phyloP scores from a whole-genome alignment of 1,140 invertebrate species.

The Aphelinus certus region DNA sequence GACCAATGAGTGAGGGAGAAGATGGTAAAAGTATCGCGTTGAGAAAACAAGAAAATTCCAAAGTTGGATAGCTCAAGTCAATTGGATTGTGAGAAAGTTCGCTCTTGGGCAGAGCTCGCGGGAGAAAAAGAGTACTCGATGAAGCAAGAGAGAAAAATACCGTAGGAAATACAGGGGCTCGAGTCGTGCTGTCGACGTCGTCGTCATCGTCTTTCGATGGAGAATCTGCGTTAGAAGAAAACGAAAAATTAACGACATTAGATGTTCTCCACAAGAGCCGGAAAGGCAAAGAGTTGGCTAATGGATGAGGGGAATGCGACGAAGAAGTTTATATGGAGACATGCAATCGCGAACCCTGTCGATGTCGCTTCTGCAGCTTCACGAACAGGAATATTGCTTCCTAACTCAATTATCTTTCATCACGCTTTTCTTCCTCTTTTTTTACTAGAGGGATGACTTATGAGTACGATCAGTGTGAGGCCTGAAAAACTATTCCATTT shows the following conservation, averaged over 20 bases:
- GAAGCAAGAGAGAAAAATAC: background rate
- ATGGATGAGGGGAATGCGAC: slow-evolving; percentile 7
- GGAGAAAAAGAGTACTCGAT: background rate
- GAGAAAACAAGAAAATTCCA: slow-evolving; percentile 26
- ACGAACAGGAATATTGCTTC: background rate
- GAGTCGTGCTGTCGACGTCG: background rate
- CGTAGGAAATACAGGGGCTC: background rate
- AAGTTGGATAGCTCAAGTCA: slow-evolving; percentile 22
- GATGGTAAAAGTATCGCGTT: slow-evolving; percentile 22
- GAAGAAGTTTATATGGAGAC: slow-evolving; percentile 16
- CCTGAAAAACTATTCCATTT: slow-evolving; percentile 11
- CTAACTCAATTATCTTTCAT: background rate
- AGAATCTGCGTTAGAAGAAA: slow-evolving; percentile 16
- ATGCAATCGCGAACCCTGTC: slow-evolving; percentile 1
- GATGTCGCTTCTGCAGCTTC: no score
- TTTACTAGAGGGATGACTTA: background rate
- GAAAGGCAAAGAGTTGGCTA: slow-evolving; percentile 3
- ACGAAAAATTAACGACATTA: slow-evolving; percentile 26
- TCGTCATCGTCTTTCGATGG: background rate
- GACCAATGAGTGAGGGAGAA: background rate
- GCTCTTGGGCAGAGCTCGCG: background rate
- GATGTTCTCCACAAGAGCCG: background rate
- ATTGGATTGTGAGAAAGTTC: slow-evolving; percentile 28
- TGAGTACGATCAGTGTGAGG: background rate
- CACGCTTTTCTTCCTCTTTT: background rate